These are phyloP conservation scores for Camptogramma bilineatum DNA, from an alignment of 2,888 invertebrate species.

Conservation along the genomic window DNA sequence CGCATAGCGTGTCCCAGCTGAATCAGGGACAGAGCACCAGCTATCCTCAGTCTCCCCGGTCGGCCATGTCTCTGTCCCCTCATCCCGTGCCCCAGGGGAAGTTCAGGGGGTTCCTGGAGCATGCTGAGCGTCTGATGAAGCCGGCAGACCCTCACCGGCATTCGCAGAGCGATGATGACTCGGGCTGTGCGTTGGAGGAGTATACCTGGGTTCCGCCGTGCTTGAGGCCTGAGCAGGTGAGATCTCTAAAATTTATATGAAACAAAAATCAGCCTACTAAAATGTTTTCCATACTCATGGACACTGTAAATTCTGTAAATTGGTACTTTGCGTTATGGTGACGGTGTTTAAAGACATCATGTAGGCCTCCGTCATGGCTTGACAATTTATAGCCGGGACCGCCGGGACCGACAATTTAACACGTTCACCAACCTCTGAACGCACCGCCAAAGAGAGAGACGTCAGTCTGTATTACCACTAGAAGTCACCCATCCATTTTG, in stretches of 20 bases:
- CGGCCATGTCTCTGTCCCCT: slow-evolving; percentile 78
- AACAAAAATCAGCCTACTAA: no score
- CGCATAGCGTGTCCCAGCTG: slow-evolving; percentile 68
- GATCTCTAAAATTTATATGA: slow-evolving; percentile 38
- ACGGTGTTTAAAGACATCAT: no score
- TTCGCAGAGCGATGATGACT: slow-evolving; percentile 98
- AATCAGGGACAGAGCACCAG: slow-evolving; percentile 55
- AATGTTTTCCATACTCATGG: no score
- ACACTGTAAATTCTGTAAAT: no score
- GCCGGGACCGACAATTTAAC: no score
- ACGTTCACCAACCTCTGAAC: no score
- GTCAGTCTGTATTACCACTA: no score
- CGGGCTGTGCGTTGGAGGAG: slow-evolving; percentile 98
- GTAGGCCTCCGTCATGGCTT: no score
- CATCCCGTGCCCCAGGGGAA: slow-evolving; percentile 79
- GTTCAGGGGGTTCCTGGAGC: slow-evolving; percentile 77
- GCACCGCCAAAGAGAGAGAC: no score
- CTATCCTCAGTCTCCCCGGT: slow-evolving; percentile 73
- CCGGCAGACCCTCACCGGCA: slow-evolving; percentile 92
- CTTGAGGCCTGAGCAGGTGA: slow-evolving; percentile 97
- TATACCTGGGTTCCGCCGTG: slow-evolving; percentile 99
- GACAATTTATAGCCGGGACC: no score
- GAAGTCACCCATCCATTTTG: no score
- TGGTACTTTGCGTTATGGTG: no score
- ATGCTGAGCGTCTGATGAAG: slow-evolving; percentile 86